These are phyloP conservation scores for Aethes cnicana DNA, from an alignment of 2,888 invertebrate genomes.

Conservation along the genomic window DNA sequence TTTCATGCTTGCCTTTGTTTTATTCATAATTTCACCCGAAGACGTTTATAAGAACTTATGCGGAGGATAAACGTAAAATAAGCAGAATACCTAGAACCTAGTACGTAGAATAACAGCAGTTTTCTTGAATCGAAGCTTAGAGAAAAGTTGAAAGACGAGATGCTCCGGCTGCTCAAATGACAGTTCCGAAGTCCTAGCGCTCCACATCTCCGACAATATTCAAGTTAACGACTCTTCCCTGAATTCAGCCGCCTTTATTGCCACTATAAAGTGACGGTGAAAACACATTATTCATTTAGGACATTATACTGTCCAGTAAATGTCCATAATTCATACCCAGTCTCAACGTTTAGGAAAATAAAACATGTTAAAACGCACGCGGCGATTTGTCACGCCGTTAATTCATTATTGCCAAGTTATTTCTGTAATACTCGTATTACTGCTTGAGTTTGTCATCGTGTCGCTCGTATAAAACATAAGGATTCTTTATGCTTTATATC, in stretches of 20 bases:
- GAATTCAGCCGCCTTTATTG: slow-evolving; percentile 26
- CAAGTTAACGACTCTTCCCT: slow-evolving; percentile 21
- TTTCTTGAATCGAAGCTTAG: too few relatives aligned
- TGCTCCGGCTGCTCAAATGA: too few relatives aligned
- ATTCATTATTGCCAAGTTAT: slow-evolving; percentile 22
- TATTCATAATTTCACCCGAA: too few relatives aligned
- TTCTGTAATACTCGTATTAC: slow-evolving; percentile 5
- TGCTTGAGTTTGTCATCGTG: slow-evolving; percentile 1
- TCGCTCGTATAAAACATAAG: too few relatives aligned
- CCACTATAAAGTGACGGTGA: slow-evolving; percentile 31
- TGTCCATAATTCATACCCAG: slow-evolving; percentile 55
- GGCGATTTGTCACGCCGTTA: slow-evolving; percentile 17
- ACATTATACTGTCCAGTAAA: slow-evolving; percentile 54
- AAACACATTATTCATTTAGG: slow-evolving; percentile 61
- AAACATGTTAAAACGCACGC: slow-evolving; percentile 22
- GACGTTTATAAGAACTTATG: too few relatives aligned
- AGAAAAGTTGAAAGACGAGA: too few relatives aligned
- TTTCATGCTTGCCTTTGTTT: too few relatives aligned
- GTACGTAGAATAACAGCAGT: too few relatives aligned
- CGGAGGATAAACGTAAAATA: too few relatives aligned
- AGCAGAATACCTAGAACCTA: too few relatives aligned
- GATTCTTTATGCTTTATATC: background rate
- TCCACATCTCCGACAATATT: slow-evolving; percentile 17
- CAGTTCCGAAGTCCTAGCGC: background rate
- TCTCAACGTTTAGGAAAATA: slow-evolving; percentile 25